These are phyloP conservation scores for Mustela nigripes DNA, from an alignment of 2,113 vertebrate species.

Conservation along the genomic window DNA sequence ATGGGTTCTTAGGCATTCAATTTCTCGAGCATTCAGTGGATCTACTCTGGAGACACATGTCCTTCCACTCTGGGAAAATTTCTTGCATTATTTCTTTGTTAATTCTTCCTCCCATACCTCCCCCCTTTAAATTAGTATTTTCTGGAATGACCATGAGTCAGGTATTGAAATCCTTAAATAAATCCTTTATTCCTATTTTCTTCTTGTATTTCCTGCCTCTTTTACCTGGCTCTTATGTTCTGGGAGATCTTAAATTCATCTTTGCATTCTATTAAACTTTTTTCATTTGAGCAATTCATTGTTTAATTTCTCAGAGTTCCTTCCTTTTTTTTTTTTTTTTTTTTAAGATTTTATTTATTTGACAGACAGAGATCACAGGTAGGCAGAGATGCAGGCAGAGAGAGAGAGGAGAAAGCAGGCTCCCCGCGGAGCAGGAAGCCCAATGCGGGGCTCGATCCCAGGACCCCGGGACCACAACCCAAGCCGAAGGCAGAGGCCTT, in stretches of 20 bases:
- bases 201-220: not conserved
- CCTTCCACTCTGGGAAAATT: not conserved
- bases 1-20: not conserved
- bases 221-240: not conserved
- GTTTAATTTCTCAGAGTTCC: not conserved
- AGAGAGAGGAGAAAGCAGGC: no score
- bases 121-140: not conserved
- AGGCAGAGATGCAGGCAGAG: no score
- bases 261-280: not conserved
- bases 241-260: not conserved
- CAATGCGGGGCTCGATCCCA: no score
- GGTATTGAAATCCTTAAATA: not conserved
- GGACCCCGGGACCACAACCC: no score
- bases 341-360: no score
- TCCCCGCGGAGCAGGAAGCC: no score
- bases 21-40: not conserved
- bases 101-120: not conserved
- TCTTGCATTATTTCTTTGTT: not conserved
- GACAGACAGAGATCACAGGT: no score
- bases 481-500: no score
- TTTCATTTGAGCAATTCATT: not conserved
- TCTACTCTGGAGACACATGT: not conserved
- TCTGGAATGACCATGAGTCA: not conserved
- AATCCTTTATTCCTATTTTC: constrained; percentile 39
- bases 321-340: not conserved